A percentile compares a stretch with the other conserved stretches of the same genome.
Conservation (phyloP, 2,113 vertebrate species). For the Oryctolagus cuniculus region DNA sequence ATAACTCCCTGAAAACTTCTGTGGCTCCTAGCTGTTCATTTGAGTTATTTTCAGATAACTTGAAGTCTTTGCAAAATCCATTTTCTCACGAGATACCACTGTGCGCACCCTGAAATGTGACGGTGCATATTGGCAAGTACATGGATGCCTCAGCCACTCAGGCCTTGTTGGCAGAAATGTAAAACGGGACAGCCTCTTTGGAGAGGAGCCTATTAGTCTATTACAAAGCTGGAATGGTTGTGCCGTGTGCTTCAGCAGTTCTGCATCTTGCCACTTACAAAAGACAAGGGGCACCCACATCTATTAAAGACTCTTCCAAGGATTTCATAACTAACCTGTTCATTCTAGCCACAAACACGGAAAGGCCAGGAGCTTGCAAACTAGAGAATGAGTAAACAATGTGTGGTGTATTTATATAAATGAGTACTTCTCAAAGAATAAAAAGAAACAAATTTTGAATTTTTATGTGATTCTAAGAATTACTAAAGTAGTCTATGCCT, state of each 20-base stretch:
- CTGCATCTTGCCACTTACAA: not conserved
- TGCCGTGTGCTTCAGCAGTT: not conserved
- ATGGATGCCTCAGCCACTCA: no score
- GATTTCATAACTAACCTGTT: not conserved
- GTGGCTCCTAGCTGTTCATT: not conserved
- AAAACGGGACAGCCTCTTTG: not conserved
- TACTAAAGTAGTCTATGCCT: constrained; percentile 80
- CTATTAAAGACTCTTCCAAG: not conserved
- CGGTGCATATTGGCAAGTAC: not conserved
- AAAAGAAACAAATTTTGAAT: constrained; percentile 23
- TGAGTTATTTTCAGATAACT: constrained; percentile 34
- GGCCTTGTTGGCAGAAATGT: not conserved
- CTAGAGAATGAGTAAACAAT: not conserved
- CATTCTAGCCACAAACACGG: not conserved
- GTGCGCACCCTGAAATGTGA: not conserved
- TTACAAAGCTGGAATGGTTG: not conserved
- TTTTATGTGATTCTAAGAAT: constrained; percentile 64
- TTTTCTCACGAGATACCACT: not conserved
- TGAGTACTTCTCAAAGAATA: not conserved
- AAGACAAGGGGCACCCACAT: not conserved
- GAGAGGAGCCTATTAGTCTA: not conserved
- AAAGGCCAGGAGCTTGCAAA: not conserved
- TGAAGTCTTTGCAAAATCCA: not conserved
- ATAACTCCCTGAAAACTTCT: not conserved
- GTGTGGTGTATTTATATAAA: not conserved